These are phyloP conservation scores for Stegana nigrithorax DNA, from an alignment of 2,888 invertebrate species.

Conservation along the genomic window DNA sequence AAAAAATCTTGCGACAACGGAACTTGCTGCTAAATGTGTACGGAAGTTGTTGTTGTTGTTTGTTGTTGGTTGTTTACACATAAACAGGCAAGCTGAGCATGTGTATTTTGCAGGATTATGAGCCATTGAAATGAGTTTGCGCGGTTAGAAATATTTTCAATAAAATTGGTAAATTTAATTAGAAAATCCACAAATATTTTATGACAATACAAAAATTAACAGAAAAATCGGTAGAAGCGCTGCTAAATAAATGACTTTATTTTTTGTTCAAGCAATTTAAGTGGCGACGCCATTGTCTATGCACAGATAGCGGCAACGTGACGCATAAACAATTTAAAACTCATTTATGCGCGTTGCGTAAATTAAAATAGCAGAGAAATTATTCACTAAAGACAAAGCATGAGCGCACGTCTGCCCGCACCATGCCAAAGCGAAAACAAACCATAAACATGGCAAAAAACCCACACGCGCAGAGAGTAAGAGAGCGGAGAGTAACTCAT, in stretches of 20 bases:
- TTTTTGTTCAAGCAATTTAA: constrained; percentile 28
- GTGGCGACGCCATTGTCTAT: constrained; percentile 5
- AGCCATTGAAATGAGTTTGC: no score
- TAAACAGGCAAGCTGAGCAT: no score
- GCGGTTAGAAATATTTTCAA: no score
- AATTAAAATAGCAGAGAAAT: constrained; percentile 45
- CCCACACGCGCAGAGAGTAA: constrained; percentile 12
- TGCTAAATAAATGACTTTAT: constrained; percentile 25
- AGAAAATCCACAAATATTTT: no score
- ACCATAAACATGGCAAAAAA: constrained; percentile 24
- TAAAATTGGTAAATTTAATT: no score
- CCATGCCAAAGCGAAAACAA: constrained; percentile 27
- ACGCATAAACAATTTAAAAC: constrained; percentile 58
- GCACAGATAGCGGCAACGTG: background rate
- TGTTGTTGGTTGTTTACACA: constrained; percentile 29
- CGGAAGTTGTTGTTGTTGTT: background rate
- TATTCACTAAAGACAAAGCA: constrained; percentile 36
- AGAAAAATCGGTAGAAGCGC: background rate
- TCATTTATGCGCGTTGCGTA: constrained; percentile 50
- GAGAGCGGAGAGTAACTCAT: constrained; percentile 33
- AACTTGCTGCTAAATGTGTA: background rate
- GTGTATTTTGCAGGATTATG: no score
- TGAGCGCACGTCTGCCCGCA: no score
- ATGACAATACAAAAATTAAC: no score
- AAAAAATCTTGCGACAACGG: background rate